Conservation (phyloP, 1,140 invertebrate species). For the Daktulosphaira vitifoliae region DNA sequence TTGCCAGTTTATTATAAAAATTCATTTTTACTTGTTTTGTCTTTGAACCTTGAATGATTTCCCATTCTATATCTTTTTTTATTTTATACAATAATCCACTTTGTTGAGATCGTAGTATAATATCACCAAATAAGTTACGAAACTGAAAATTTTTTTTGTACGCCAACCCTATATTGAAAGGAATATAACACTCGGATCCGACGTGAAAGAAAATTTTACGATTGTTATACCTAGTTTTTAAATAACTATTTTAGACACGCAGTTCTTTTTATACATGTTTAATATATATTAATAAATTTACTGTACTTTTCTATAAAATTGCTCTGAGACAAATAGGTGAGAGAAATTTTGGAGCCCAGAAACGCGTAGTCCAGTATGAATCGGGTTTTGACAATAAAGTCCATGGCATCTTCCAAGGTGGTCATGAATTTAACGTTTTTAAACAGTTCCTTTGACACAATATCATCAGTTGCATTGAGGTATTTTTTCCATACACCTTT, state of each 20-base stretch:
- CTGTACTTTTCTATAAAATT: conserved; percentile 46
- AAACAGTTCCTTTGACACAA: conserved; percentile 49
- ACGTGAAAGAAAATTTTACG: conserved; percentile 58
- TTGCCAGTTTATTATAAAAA: too few species aligned
- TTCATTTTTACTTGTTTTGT: neutral
- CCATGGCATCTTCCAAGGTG: conserved; percentile 53
- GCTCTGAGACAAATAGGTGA: conserved; percentile 58
- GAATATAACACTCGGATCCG: conserved; percentile 59
- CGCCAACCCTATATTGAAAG: conserved; percentile 54
- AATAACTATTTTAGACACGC: too few species aligned
- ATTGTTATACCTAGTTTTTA: conserved; percentile 31
- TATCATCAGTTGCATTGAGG: conserved; percentile 52
- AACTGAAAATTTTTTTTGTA: conserved; percentile 55
- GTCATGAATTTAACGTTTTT: conserved; percentile 43
- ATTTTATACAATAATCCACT: conserved; percentile 57
- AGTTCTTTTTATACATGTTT: too few species aligned
- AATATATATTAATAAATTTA: too few species aligned
- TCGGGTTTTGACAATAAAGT: conserved; percentile 54
- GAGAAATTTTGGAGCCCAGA: conserved; percentile 54
- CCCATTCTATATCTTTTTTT: conserved; percentile 57
- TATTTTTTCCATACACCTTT: conserved; percentile 60
- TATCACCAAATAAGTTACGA: conserved; percentile 49
- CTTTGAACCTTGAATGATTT: conserved; percentile 44
- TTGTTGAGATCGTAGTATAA: conserved; percentile 53
- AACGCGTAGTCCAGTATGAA: conserved; percentile 52